These are phyloP conservation scores for Megaleporinus macrocephalus DNA, from an alignment of 2,113 vertebrate species.

Conservation along the genomic window DNA sequence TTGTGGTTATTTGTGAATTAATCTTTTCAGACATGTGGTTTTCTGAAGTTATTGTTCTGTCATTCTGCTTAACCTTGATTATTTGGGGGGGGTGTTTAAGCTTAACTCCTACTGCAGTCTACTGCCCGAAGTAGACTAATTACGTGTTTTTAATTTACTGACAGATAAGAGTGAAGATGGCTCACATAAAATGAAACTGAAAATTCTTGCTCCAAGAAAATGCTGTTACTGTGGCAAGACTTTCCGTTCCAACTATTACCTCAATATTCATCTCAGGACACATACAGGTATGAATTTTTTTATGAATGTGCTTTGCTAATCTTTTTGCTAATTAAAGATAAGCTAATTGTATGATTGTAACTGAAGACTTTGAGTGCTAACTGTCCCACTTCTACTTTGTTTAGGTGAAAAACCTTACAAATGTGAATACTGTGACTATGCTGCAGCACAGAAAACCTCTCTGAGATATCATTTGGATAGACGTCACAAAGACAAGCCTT, in stretches of 20 bases:
- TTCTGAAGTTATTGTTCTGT: not conserved
- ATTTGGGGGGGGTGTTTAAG: too few relatives aligned
- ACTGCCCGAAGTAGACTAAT: not conserved
- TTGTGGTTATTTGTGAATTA: constrained; percentile 54
- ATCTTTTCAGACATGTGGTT: not conserved
- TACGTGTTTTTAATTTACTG: not conserved
- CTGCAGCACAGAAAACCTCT: constrained; percentile 96
- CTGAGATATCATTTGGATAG: constrained; percentile 93
- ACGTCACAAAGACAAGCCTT: constrained; percentile 89
- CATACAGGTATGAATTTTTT: constrained; percentile 86
- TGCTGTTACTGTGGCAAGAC: constrained; percentile 95
- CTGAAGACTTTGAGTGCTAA: too few relatives aligned
- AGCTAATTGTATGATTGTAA: too few relatives aligned
- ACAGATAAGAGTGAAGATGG: constrained; percentile 86
- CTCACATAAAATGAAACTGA: constrained; percentile 82
- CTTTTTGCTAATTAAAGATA: too few relatives aligned
- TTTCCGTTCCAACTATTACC: constrained; percentile 98
- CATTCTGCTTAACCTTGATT: not conserved
- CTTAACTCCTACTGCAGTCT: not conserved
- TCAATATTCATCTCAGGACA: constrained; percentile 98
- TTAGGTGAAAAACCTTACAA: constrained; percentile 96
- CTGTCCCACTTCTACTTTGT: constrained; percentile 51
- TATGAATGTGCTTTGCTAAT: too few relatives aligned
- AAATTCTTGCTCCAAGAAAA: constrained; percentile 84
- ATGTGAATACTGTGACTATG: constrained; percentile 95